Evolutionary conservation across 2,113 vertebrate genomes (phyloP), one percentile per base, ranked within the genome.

Genomic region (Megaptera novaeangliae): DNA sequence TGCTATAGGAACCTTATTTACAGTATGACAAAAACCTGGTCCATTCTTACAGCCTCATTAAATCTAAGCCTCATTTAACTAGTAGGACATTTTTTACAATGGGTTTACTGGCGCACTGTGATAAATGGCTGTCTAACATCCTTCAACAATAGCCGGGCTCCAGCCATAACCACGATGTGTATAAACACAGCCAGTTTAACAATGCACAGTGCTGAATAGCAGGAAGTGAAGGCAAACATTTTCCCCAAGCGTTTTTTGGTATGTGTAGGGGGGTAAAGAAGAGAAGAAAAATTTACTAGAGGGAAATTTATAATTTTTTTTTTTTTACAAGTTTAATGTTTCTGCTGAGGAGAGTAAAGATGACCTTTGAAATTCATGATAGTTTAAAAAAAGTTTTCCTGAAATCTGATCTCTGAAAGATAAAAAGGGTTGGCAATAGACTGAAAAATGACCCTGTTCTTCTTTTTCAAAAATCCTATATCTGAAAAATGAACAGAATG

Each of bases 41-140:
- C 97, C 86, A 96, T 98, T 98, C 98, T 98, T 97, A 98, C 68
- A 97, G 97, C 96, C 98, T 98, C 98, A 98, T 99, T 99, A 99
- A 99, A 98, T 98, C 98, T 98, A 98, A 98, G 98, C 97, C 98
- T 99, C 98, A 98, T 98, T 99, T 99, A 99, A 98, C 98, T 98
- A 98, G 98, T 34, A 83, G 98, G 99, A 99, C 98, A 92, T 98
- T 99, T 99, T 98, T 98, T 99, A 99, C 99, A 99, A 99, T 98
- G 98, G 98, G 95, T 98, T 98, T 98, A 98, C 98, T 98, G 98
- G 98, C 98, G 81, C 90, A 97, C 98, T 46, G 95, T 99, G 98
- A 99, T 98, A 98, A 98, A 99, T 98, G 97, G 97, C 97, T 98
- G 97, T 98, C 92, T 96, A 98, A 98, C 98, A 98, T 98, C 97